Conservation (phyloP, 2,888 invertebrate genomes). For the Patella pellucida region DNA sequence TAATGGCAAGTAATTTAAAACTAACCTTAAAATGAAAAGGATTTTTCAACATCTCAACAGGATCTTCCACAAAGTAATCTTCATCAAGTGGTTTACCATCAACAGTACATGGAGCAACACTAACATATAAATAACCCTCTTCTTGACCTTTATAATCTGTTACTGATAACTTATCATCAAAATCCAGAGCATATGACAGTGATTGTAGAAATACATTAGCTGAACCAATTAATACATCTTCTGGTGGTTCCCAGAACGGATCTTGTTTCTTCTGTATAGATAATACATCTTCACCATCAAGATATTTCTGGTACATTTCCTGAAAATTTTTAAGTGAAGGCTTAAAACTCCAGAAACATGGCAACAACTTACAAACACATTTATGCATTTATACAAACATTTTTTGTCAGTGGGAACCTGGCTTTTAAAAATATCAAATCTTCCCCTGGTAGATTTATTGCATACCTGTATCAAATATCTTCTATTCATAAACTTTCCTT, state of each 20-base stretch:
- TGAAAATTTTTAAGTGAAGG: constrained; percentile 31
- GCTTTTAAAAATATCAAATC: no score
- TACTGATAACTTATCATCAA: constrained; percentile 67
- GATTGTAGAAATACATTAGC: constrained; percentile 70
- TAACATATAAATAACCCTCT: constrained; percentile 65
- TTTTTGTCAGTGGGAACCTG: no score
- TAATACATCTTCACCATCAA: constrained; percentile 67
- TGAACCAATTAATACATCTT: constrained; percentile 69
- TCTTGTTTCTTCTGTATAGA: constrained; percentile 65
- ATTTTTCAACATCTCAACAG: constrained; percentile 63
- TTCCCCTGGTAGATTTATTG: background rate
- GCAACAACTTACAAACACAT: no score
- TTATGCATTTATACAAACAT: no score
- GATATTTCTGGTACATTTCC: constrained; percentile 69
- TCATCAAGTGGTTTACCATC: constrained; percentile 66
- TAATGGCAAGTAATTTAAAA: no score
- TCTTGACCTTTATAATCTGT: constrained; percentile 71
- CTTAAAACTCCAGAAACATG: background rate
- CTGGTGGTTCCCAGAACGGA: constrained; percentile 71
- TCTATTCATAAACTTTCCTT: constrained; percentile 71
- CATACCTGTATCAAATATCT: constrained; percentile 70
- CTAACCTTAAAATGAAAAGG: constrained; percentile 69
- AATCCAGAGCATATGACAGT: constrained; percentile 69
- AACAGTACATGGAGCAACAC: constrained; percentile 65
- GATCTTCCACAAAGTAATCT: constrained; percentile 69